A percentile compares a stretch with the other conserved stretches of the same genome.
Evolutionary conservation across 2,113 vertebrate genomes (phyloP).

Genomic region (Calyptomena viridis): DNA sequence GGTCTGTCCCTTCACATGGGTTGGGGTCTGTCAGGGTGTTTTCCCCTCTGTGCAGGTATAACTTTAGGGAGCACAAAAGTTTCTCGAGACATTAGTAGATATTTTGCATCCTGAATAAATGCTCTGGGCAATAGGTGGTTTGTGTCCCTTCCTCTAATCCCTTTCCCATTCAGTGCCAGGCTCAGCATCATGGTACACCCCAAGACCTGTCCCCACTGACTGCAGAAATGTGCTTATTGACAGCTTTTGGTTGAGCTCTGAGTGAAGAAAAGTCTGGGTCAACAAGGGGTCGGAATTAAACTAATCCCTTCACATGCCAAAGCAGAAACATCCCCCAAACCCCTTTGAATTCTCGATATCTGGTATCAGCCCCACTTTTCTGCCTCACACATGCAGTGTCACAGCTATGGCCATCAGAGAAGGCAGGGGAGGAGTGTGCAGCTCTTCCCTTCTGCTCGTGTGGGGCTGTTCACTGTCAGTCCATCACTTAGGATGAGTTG

Average conservation of each 20-base stretch:
- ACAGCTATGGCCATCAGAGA: fast-evolving
- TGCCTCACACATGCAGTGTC: not conserved
- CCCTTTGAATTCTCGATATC: too few relatives aligned
- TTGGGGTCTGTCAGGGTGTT: not conserved
- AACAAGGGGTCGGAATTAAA: not conserved
- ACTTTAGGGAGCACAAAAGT: not conserved
- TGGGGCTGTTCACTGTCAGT: not conserved
- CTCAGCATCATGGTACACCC: not conserved
- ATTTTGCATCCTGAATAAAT: not conserved
- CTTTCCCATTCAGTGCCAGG: not conserved
- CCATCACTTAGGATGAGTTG: not conserved
- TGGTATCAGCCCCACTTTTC: not conserved
- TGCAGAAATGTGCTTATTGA: not conserved
- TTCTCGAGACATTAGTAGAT: not conserved
- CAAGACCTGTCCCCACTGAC: not conserved
- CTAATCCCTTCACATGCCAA: not conserved
- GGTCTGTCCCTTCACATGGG: not conserved
- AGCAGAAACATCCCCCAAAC: not conserved
- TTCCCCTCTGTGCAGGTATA: not conserved
- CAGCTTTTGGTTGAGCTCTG: not conserved
- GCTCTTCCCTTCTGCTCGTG: not conserved
- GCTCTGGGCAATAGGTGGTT: not conserved
- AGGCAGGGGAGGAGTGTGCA: not conserved
- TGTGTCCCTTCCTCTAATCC: not conserved
- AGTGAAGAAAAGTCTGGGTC: not conserved